Conservation (phyloP, 2,797 vertebrate species). For the Coracias cyanogaster region DNA sequence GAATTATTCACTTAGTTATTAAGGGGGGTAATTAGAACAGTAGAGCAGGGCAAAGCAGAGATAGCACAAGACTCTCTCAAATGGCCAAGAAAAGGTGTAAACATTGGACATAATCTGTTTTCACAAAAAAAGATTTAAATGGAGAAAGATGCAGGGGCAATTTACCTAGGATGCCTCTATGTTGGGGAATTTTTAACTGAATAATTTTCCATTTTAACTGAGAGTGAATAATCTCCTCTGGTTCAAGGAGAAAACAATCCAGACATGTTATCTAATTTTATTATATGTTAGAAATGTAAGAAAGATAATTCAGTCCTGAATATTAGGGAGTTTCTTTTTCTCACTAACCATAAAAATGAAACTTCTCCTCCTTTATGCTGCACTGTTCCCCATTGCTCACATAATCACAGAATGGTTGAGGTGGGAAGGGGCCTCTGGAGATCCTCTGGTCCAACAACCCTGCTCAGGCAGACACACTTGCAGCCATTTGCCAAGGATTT, state of each 20-base stretch:
- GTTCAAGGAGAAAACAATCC: neutral
- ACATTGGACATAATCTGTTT: neutral
- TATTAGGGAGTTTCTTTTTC: neutral
- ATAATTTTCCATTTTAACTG: neutral
- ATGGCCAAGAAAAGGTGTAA: neutral
- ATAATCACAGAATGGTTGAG: neutral
- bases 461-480: neutral
- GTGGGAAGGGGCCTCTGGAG: neutral
- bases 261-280: neutral
- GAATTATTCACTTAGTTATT: neutral
- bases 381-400: neutral
- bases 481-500: neutral
- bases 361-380: neutral
- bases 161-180: neutral
- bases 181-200: neutral
- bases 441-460: neutral
- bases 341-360: neutral
- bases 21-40: neutral
- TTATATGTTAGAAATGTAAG: neutral
- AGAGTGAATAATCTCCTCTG: neutral
- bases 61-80: neutral
- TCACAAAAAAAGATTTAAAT: neutral
- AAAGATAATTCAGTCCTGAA: neutral
- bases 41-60: neutral
- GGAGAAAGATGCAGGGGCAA: neutral